Evolutionary conservation across 2,113 vertebrate genomes (phyloP).

Genomic region (Pangasianodon gigas): DNA sequence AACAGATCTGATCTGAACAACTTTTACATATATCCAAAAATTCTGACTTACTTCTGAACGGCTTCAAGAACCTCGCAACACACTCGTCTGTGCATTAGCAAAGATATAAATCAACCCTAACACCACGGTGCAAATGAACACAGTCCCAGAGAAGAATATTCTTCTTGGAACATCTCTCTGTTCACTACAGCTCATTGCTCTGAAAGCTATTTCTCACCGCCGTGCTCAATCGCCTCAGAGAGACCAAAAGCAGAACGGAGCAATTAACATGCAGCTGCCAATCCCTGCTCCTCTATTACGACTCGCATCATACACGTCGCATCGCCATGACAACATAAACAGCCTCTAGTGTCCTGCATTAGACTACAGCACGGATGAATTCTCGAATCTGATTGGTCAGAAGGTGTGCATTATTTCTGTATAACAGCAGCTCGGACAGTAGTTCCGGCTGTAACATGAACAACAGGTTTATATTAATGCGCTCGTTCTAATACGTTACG

Average conservation of each 20-base stretch:
- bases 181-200: background rate
- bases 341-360: background rate
- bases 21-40: too few relatives aligned
- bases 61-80: too few relatives aligned
- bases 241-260: background rate
- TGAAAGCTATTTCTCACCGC: background rate
- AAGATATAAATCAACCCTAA: background rate
- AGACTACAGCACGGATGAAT: background rate
- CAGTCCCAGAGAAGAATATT: background rate
- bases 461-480: background rate
- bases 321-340: background rate
- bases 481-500: background rate
- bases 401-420: background rate
- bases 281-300: background rate
- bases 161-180: background rate
- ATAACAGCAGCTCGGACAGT: background rate
- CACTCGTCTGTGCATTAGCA: too few relatives aligned
- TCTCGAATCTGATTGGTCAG: background rate
- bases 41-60: too few relatives aligned
- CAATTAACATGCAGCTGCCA: conserved; percentile 7
- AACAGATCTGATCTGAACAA: too few relatives aligned
- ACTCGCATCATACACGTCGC: background rate
- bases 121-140: background rate
- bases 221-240: background rate
- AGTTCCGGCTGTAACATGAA: background rate